Conservation (phyloP, 2,797 vertebrate species). For the Lepus oiostolus region DNA sequence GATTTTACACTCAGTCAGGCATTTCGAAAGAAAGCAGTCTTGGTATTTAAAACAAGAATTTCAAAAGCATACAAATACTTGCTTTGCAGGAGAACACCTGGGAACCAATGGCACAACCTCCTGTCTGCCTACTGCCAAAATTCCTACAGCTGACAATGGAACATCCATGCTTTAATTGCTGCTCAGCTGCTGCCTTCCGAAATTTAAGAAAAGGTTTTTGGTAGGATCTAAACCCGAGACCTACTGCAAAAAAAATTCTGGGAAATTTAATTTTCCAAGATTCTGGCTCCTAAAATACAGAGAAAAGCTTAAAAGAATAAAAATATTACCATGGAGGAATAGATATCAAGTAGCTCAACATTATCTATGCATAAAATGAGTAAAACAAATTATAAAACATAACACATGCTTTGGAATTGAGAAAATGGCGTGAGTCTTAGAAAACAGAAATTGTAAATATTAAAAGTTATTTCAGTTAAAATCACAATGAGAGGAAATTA, state of each 20-base stretch:
- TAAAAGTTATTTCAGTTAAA: neutral
- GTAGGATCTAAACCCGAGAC: neutral
- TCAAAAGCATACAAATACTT: neutral
- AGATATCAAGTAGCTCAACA: neutral
- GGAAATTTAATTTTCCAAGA: neutral
- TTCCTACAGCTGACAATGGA: neutral
- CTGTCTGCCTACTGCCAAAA: neutral
- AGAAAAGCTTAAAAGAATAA: neutral
- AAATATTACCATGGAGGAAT: neutral
- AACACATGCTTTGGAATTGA: neutral
- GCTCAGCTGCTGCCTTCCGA: neutral
- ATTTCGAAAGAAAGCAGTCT: neutral
- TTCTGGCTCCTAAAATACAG: neutral
- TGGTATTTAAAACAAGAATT: neutral
- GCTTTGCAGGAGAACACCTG: neutral
- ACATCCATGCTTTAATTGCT: neutral
- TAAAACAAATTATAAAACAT: neutral
- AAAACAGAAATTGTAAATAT: conserved; percentile 10
- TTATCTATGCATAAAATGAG: neutral
- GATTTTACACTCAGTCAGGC: neutral
- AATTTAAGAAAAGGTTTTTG: neutral
- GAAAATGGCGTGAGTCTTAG: neutral
- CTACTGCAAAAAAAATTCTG: neutral
- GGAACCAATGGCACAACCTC: neutral
- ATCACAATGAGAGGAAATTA: neutral